phyloP scores from a whole-genome alignment of 2,888 invertebrate genomes.

The Xestia c-nigrum region DNA sequence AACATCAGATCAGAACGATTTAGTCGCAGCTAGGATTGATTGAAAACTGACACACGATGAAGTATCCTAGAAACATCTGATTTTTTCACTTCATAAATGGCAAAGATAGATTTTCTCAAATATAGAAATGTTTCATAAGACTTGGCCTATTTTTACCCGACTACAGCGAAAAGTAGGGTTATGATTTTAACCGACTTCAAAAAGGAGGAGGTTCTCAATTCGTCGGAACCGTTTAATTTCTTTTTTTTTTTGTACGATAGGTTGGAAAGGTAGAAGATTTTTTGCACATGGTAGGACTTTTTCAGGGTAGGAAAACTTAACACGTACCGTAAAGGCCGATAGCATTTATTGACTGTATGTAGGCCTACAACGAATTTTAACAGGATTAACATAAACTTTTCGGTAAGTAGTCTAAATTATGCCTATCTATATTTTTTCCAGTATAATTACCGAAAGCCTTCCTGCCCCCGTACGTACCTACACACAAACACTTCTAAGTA shows the following conservation, averaged over 20 bases:
- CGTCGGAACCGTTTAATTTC: too few species aligned
- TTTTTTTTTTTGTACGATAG: neutral
- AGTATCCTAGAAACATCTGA: constrained; percentile 3
- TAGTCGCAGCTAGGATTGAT: constrained; percentile 30
- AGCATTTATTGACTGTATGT: neutral
- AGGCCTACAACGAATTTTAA: neutral
- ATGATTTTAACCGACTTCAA: too few species aligned
- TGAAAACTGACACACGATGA: constrained; percentile 28
- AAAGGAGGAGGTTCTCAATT: too few species aligned
- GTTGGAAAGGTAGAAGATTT: neutral
- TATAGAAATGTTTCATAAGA: neutral
- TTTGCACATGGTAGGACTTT: neutral
- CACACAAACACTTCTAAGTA: neutral
- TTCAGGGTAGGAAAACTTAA: neutral
- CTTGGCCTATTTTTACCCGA: neutral
- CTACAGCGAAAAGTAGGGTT: neutral
- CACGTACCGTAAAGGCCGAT: neutral
- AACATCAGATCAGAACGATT: constrained; percentile 44
- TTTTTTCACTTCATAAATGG: constrained; percentile 17
- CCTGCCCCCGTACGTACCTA: too few species aligned
- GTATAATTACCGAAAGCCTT: neutral
- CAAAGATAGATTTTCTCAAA: neutral
- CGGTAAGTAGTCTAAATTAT: neutral
- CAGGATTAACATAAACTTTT: neutral
- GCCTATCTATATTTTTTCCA: neutral